Evolutionary conservation across 2,888 invertebrate species (phyloP).

Genomic region (Caenorhabditis sp.): DNA sequence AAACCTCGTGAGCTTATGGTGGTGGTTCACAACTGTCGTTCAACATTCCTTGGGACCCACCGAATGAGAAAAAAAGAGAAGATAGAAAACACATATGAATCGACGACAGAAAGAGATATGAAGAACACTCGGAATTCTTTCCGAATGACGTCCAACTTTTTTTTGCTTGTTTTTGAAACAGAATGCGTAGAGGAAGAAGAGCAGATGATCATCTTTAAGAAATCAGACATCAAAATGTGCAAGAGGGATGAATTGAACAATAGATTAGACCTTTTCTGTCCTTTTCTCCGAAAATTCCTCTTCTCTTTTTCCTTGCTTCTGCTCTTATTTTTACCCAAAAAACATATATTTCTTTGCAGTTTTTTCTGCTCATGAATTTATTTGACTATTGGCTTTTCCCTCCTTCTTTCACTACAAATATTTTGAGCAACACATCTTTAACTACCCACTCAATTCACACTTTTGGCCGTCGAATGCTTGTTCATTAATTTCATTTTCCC

Average conservation of each 20-base stretch:
- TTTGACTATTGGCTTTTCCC: slow-evolving; percentile 49
- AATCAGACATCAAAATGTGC: slow-evolving; percentile 46
- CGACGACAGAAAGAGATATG: slow-evolving; percentile 24
- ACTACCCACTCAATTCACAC: not conserved
- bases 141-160: slow-evolving; percentile 38
- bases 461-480: not conserved
- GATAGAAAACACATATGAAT: slow-evolving; percentile 9
- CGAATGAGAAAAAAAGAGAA: not conserved
- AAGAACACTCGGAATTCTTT: slow-evolving; percentile 36
- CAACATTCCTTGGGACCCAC: slow-evolving; percentile 46
- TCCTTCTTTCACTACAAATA: slow-evolving; percentile 31
- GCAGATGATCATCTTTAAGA: slow-evolving; percentile 30
- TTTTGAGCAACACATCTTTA: slow-evolving; percentile 38
- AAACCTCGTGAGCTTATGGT: slow-evolving; percentile 24
- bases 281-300: not conserved
- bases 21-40: slow-evolving; percentile 50
- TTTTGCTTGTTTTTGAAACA: slow-evolving; percentile 30
- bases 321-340: slow-evolving; percentile 6
- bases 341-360: slow-evolving; percentile 9
- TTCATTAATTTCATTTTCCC: slow-evolving; percentile 7
- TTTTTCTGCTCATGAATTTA: slow-evolving; percentile 21
- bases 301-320: not conserved
- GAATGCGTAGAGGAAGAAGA: slow-evolving; percentile 25
- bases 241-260: slow-evolving; percentile 18
- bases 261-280: slow-evolving; percentile 25